A percentile compares a stretch with the other conserved stretches of the same genome.
These are phyloP conservation scores for Burhinus bistriatus DNA, from an alignment of 2,113 vertebrate species.

Conservation along the genomic window DNA sequence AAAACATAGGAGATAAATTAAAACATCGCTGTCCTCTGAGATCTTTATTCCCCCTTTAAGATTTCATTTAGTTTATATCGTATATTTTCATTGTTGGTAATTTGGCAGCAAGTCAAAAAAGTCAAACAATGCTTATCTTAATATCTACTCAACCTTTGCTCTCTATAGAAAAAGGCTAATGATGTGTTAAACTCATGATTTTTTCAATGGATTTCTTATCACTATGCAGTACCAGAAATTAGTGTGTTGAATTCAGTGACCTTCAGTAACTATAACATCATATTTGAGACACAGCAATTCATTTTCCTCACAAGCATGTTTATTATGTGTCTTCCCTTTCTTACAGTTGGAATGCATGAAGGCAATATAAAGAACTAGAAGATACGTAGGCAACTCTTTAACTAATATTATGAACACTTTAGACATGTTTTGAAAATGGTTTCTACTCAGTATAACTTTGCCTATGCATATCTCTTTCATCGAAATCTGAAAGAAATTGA, in stretches of 20 bases:
- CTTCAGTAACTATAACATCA: neutral
- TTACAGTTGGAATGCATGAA: neutral
- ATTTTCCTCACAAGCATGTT: neutral
- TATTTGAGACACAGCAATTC: neutral
- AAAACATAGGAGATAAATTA: neutral
- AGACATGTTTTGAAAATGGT: neutral
- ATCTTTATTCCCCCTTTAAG: neutral
- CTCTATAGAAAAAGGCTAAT: neutral
- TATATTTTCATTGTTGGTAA: neutral
- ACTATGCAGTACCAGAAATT: neutral
- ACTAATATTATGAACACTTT: neutral
- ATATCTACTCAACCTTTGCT: neutral
- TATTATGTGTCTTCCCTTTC: neutral
- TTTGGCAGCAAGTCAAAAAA: neutral
- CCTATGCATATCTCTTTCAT: neutral
- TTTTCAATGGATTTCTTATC: neutral
- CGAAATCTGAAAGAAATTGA: conserved; percentile 39
- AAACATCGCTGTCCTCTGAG: neutral
- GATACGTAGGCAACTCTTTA: neutral
- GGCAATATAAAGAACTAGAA: neutral
- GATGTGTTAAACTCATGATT: neutral
- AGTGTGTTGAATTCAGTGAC: neutral
- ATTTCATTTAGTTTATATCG: neutral
- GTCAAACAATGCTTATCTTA: neutral
- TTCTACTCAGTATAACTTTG: neutral